Evolutionary conservation across 2,113 vertebrate species (phyloP).

Genomic region (Scalopus aquaticus): DNA sequence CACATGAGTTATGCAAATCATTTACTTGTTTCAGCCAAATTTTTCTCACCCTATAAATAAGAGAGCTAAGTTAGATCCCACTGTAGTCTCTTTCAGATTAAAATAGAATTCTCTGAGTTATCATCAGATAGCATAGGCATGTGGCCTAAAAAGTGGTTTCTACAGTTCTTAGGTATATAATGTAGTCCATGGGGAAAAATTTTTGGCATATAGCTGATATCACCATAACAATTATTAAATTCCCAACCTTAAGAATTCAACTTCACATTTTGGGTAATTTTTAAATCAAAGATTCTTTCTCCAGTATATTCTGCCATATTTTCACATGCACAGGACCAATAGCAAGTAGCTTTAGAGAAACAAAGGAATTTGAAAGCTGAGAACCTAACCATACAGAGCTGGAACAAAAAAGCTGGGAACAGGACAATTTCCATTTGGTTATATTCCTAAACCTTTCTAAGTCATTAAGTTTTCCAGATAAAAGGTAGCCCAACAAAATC

Average conservation of each 20-base stretch:
- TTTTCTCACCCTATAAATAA: conserved; percentile 32
- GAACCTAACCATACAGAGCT: background rate
- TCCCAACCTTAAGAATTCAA: background rate
- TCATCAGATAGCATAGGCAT: background rate
- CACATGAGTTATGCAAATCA: background rate
- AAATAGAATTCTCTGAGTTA: conserved; percentile 16
- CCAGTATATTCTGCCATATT: conserved; percentile 13
- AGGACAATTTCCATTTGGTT: background rate
- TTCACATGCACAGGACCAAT: background rate
- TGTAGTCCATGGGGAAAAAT: background rate
- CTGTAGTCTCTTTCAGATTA: conserved; percentile 25
- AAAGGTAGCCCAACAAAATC: background rate
- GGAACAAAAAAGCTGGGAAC: conserved; percentile 7
- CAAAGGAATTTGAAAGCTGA: conserved; percentile 38
- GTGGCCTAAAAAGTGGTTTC: too few relatives aligned
- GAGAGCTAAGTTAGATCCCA: background rate
- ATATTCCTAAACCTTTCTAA: background rate
- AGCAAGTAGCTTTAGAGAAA: conserved; percentile 24
- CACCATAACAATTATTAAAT: background rate
- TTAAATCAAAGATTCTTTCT: conserved; percentile 1
- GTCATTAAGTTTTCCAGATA: conserved; percentile 8
- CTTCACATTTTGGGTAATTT: background rate
- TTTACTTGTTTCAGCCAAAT: background rate
- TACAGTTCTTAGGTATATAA: background rate
- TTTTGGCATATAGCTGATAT: background rate